These are phyloP conservation scores for Mesitornis unicolor DNA, from an alignment of 2,113 vertebrate species.

Conservation along the genomic window DNA sequence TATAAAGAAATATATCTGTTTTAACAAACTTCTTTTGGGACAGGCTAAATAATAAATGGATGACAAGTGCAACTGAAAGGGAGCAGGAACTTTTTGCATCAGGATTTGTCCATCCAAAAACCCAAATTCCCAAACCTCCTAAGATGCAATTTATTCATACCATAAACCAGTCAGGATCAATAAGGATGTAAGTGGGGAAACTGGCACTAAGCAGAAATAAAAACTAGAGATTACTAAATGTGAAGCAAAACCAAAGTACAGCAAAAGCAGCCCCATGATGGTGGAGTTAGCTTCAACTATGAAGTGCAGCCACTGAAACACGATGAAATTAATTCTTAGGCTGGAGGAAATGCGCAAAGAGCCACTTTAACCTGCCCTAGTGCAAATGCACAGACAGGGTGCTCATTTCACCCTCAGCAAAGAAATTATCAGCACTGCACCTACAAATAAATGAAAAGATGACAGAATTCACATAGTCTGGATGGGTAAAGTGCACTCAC, in stretches of 20 bases:
- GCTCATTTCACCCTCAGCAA: conserved; percentile 33
- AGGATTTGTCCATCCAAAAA: not conserved
- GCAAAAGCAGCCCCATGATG: not conserved
- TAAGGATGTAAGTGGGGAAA: not conserved
- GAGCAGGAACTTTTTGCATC: not conserved
- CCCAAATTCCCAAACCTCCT: not conserved
- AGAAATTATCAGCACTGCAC: not conserved
- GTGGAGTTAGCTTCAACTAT: not conserved
- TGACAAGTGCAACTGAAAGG: conserved; percentile 22
- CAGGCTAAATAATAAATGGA: conserved; percentile 16
- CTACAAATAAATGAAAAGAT: not conserved
- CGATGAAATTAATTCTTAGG: conserved; percentile 33
- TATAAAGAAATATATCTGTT: conserved; percentile 16
- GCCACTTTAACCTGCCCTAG: conserved; percentile 5
- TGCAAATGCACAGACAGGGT: not conserved
- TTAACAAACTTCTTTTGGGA: not conserved
- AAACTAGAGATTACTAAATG: not conserved
- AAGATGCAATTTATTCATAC: not conserved
- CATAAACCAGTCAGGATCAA: not conserved
- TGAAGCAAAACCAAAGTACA: not conserved
- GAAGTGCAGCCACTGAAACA: conserved; percentile 11
- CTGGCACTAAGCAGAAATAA: not conserved
- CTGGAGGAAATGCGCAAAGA: conserved; percentile 12
- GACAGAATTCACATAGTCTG: not conserved
- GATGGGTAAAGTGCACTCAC: not conserved